phyloP scores from a whole-genome alignment of 64 coral and sea anemone genomes.

The Dendronephthya gigantea region DNA sequence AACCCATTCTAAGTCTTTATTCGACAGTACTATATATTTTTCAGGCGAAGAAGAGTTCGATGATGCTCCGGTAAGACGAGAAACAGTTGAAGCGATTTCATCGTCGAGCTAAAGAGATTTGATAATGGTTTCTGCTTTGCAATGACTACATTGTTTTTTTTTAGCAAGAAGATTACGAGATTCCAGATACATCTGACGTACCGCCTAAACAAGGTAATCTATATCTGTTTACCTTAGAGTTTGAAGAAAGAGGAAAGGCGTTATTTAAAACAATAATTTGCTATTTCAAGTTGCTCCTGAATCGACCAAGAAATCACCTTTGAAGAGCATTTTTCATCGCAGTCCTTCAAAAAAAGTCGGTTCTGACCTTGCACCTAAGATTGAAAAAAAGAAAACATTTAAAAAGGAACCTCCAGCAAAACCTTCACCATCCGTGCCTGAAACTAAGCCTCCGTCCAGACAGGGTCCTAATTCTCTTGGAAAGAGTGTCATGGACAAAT shows the following conservation, averaged over 20 bases:
- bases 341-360: not conserved
- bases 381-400: not conserved
- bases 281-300: not conserved
- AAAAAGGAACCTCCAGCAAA: not conserved
- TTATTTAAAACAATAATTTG: not conserved
- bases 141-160: not conserved
- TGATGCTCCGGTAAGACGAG: no score
- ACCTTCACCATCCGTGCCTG: not conserved
- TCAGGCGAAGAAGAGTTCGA: no score
- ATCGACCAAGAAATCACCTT: not conserved
- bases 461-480: not conserved
- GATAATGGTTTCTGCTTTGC: not conserved
- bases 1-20: no score
- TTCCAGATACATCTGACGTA: not conserved
- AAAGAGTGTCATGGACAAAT: not conserved
- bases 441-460: not conserved
- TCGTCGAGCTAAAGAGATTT: not conserved
- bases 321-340: not conserved
- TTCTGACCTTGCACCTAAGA: not conserved
- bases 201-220: not conserved
- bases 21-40: no score
- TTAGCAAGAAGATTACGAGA: not conserved
- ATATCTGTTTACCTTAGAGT: not conserved
- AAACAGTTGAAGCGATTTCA: not conserved
- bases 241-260: no score